Evolutionary conservation across 2,113 vertebrate genomes (phyloP).

Genomic region (Silurus meridionalis): DNA sequence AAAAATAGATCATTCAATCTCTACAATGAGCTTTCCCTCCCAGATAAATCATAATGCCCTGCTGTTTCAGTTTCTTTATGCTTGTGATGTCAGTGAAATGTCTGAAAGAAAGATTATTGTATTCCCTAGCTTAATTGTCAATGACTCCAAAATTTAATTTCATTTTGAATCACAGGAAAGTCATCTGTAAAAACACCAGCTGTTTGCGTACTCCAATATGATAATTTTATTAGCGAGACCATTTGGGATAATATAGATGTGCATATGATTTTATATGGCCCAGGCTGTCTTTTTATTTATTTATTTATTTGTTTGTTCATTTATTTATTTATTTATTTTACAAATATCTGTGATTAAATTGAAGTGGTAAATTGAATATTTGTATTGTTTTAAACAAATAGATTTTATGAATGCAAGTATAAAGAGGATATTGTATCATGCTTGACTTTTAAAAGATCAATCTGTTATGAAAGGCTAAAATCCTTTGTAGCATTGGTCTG

Average conservation of each 20-base stretch:
- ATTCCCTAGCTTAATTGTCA: slow-evolving; percentile 27
- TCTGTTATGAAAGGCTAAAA: not conserved
- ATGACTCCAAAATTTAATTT: slow-evolving; percentile 22
- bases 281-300: not conserved
- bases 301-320: too few relatives aligned
- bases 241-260: not conserved
- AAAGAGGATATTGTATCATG: not conserved
- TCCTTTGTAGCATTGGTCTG: not conserved
- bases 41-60: not conserved
- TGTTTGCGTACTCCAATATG: slow-evolving; percentile 32
- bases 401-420: too few relatives aligned
- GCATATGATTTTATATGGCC: not conserved
- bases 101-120: not conserved
- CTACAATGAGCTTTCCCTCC: too few relatives aligned
- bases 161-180: slow-evolving; percentile 21
- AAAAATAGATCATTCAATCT: too few relatives aligned
- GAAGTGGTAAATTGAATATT: not conserved
- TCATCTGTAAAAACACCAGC: slow-evolving; percentile 40
- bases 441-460: not conserved
- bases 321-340: not conserved
- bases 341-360: slow-evolving; percentile 1
- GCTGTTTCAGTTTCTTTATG: not conserved
- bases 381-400: not conserved
- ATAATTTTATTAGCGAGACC: slow-evolving; percentile 28
- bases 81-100: not conserved